Conservation (phyloP, 2,888 invertebrate genomes). For the Didymodactylos carnosus region DNA sequence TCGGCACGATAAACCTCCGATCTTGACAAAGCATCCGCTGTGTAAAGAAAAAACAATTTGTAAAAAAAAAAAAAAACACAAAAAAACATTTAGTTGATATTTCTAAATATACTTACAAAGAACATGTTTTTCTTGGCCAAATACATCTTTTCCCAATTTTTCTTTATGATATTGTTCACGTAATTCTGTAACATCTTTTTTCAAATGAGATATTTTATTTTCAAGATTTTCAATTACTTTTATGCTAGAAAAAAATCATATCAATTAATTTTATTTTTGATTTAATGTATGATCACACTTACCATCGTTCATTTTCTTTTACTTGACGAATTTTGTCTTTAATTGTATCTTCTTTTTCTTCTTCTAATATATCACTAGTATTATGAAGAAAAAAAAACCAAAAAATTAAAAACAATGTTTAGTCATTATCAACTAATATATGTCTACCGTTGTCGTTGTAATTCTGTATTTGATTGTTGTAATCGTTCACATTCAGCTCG, state of each 20-base stretch:
- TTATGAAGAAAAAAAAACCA: no score
- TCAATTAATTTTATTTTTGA: neutral
- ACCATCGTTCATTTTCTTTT: constrained; percentile 35
- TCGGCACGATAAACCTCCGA: constrained; percentile 30
- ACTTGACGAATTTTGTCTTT: constrained; percentile 39
- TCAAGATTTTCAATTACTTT: constrained; percentile 50
- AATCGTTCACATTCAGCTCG: constrained; percentile 18
- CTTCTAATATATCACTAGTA: constrained; percentile 53
- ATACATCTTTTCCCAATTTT: constrained; percentile 54
- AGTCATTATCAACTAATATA: no score
- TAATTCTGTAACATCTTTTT: constrained; percentile 61
- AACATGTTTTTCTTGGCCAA: constrained; percentile 72
- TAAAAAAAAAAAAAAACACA: no score
- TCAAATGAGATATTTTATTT: constrained; percentile 57
- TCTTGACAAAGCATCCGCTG: constrained; percentile 27
- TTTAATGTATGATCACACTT: constrained; percentile 1
- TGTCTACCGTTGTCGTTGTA: constrained; percentile 62
- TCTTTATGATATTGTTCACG: constrained; percentile 65
- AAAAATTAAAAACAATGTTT: no score
- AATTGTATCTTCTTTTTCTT: constrained; percentile 59
- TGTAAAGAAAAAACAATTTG: neutral
- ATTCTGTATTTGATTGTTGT: constrained; percentile 34
- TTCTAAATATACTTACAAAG: constrained; percentile 27
- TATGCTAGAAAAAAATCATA: constrained; percentile 22
- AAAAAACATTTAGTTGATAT: neutral